Conservation (phyloP, 2,888 invertebrate genomes). For the Parnassius mnemosyne region DNA sequence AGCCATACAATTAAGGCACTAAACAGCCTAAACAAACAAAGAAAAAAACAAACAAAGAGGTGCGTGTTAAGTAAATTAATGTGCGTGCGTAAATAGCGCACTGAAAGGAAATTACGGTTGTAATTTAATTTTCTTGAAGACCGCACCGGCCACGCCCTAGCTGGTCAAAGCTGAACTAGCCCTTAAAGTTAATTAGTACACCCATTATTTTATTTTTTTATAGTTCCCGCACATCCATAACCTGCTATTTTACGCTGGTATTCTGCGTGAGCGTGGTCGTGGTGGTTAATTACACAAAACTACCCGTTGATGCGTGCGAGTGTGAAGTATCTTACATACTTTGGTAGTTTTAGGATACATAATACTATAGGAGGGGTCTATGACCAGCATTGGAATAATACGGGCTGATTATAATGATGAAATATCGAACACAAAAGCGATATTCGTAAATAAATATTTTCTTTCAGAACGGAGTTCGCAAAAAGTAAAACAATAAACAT, state of each 20-base stretch:
- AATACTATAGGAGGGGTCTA: no score
- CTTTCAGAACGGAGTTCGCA: background rate
- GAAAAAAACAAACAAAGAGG: conserved; percentile 1
- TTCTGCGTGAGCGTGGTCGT: no score
- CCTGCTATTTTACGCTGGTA: no score
- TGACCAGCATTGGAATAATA: no score
- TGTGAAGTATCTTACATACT: no score
- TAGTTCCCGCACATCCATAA: no score
- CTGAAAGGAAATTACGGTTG: conserved; percentile 20
- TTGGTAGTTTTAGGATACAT: no score
- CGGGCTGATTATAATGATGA: no score
- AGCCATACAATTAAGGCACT: conserved; percentile 4
- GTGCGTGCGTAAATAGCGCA: conserved; percentile 21
- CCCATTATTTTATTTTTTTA: background rate
- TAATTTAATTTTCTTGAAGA: conserved; percentile 23
- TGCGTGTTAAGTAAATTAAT: conserved; percentile 19
- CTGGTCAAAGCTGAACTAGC: no score
- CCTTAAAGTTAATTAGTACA: background rate
- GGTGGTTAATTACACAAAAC: no score
- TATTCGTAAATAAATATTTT: background rate
- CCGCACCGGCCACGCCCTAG: conserved; percentile 5
- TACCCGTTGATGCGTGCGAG: no score
- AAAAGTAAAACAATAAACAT: conserved; percentile 9
- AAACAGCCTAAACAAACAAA: conserved; percentile 7
- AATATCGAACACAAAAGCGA: background rate